Percentiles rank a stretch among this genome's conserved stretches.
These are phyloP conservation scores for Apogon talboti DNA, from an alignment of 2,797 vertebrate genomes.

Conservation along the genomic window DNA sequence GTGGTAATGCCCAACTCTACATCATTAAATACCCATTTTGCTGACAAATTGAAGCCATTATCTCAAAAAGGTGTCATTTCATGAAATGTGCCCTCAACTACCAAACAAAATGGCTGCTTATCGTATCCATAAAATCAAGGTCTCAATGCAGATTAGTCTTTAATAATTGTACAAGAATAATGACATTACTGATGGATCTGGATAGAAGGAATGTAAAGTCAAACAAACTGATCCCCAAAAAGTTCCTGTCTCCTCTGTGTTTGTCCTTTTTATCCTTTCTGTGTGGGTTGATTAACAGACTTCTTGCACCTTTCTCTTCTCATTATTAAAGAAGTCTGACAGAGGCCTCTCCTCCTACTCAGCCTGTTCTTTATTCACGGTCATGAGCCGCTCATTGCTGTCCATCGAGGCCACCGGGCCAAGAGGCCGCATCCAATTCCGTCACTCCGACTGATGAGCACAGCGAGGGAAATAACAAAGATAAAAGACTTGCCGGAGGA, in stretches of 20 bases:
- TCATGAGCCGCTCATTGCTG: slow-evolving; percentile 50
- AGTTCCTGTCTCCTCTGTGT: slow-evolving; percentile 42
- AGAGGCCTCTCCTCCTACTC: slow-evolving; percentile 55
- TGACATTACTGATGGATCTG: slow-evolving; percentile 14
- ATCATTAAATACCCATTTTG: slow-evolving; percentile 68
- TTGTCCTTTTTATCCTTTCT: slow-evolving; percentile 51
- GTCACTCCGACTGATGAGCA: slow-evolving; percentile 50
- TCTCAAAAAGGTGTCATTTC: slow-evolving; percentile 57
- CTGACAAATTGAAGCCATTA: slow-evolving; percentile 65
- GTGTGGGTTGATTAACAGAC: slow-evolving; percentile 60
- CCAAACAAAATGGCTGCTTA: slow-evolving; percentile 56
- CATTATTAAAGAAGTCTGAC: slow-evolving; percentile 64
- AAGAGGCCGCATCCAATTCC: slow-evolving; percentile 49
- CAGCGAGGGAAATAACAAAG: slow-evolving; percentile 44
- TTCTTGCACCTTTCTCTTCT: slow-evolving; percentile 48
- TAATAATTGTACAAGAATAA: slow-evolving; percentile 34
- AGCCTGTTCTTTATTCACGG: slow-evolving; percentile 61
- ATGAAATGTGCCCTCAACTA: slow-evolving; percentile 46
- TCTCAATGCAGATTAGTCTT: slow-evolving; percentile 25
- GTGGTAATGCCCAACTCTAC: slow-evolving; percentile 41
- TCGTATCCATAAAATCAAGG: slow-evolving; percentile 38
- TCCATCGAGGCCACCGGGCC: slow-evolving; percentile 51
- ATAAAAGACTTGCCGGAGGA: slow-evolving; percentile 51
- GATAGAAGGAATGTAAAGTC: slow-evolving; percentile 23
- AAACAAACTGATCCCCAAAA: slow-evolving; percentile 38